phyloP scores from a whole-genome alignment of 2,888 invertebrate genomes.

The Phalera bucephala region DNA sequence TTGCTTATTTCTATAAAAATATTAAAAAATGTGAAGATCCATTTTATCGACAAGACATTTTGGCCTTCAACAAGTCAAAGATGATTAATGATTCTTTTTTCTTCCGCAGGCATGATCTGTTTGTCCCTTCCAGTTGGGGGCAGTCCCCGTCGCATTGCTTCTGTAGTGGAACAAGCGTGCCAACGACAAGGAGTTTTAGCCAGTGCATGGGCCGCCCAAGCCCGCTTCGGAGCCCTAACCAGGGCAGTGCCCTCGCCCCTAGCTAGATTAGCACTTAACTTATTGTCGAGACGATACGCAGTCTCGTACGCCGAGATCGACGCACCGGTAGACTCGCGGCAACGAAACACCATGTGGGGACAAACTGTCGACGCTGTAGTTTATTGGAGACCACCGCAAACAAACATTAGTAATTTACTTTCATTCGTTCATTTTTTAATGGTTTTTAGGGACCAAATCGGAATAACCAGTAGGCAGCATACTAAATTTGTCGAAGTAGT shows the following conservation, averaged over 20 bases:
- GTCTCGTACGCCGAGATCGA: slow-evolving; percentile 85
- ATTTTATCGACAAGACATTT: too few relatives aligned
- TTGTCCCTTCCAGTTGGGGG: slow-evolving; percentile 84
- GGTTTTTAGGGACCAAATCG: too few relatives aligned
- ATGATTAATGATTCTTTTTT: too few relatives aligned
- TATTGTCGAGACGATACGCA: slow-evolving; percentile 86
- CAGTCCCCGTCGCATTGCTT: slow-evolving; percentile 62
- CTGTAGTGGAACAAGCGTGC: slow-evolving; percentile 57
- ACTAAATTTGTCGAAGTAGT: too few relatives aligned
- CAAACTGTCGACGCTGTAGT: slow-evolving; percentile 85
- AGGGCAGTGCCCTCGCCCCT: slow-evolving; percentile 84
- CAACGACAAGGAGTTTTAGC: slow-evolving; percentile 77
- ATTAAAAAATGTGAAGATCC: too few relatives aligned
- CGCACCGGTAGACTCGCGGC: slow-evolving; percentile 56
- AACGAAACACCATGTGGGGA: slow-evolving; percentile 84
- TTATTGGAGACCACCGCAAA: slow-evolving; percentile 90
- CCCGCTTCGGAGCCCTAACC: slow-evolving; percentile 82
- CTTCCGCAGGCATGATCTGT: slow-evolving; percentile 84
- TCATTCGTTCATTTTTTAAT: neutral
- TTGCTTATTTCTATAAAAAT: too few relatives aligned
- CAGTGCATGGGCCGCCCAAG: slow-evolving; percentile 76
- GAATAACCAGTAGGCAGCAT: too few relatives aligned
- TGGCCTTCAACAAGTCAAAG: too few relatives aligned
- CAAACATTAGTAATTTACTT: slow-evolving; percentile 86
- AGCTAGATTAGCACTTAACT: slow-evolving; percentile 80